Evolutionary conservation across 2,888 invertebrate species (phyloP), one percentile per base, ranked within the genome.

Genomic region (Apoda limacodes): DNA sequence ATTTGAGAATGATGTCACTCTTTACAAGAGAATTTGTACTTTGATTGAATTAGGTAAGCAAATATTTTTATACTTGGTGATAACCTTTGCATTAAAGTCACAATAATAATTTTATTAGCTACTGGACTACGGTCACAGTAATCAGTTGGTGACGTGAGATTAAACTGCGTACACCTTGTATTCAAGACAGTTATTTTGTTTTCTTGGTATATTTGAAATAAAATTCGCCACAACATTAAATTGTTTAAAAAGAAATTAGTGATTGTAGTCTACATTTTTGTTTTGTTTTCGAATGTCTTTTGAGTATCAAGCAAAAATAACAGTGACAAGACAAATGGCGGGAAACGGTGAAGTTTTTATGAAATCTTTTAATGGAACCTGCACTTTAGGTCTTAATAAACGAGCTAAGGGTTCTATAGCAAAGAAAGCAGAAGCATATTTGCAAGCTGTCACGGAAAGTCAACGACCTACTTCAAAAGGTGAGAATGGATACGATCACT

Each of bases 391-490:
- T 2, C 43, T 72, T 2, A 66, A 55, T 25, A 66, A 57, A 40
- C 53, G 48, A 27, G 43, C 48, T 1, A 58, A 59, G n/a, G 60
- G 67, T 1, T 49, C 63, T 0, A 71, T 78, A 27, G 67, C 72
- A 9, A 55, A 61, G 37, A 71, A 55, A 43, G 74, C 76, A 2
- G 65, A 68, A 35, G 74, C 66, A 1, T 75, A 78, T 44, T 52
- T 78, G 38, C 53, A 70, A 35, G 76, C 76, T 7, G 76, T 75
- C 7, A 58, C 43, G 35, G 49, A 64, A 36, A 75, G 75, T 35
- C 57, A 55, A 20, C 5, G n/a, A n/a, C n/a, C n/a, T n/a, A n/a
- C n/a, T n/a, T n/a, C n/a, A n/a, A n/a, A n/a, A n/a, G n/a, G n/a
- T n/a, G n/a, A n/a, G n/a, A n/a, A n/a, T n/a, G n/a, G n/a, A n/a